Base-by-base conservation (phyloP, 2,888 invertebrate species). In the Tachystola acroxantha region DNA sequence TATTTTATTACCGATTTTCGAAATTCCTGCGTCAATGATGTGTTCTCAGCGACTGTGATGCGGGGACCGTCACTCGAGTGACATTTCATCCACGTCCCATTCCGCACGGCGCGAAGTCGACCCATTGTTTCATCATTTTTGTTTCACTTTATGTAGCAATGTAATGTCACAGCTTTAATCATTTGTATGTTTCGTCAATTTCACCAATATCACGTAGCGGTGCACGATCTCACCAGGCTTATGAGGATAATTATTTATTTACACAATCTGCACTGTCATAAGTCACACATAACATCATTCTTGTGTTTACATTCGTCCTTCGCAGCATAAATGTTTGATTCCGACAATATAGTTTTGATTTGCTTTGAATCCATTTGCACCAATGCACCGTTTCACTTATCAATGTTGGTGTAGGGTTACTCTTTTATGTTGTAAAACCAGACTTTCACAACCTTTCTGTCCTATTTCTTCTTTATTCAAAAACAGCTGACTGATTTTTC, bases 41-140 rank as follows among this genome's bases (percentile, higher is more conserved):
- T 16, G 6, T n/a, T n/a, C n/a, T n/a, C n/a, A n/a, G n/a, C n/a
- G n/a, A n/a, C n/a, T n/a, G n/a, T n/a, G n/a, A n/a, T n/a, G 35
- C 34, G 31, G 28, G 24, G 35, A 33, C 32, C 20, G 36, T 38
- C 39, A 45, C 40, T 36, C 30, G 27, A 31, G 45, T 44, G 48
- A 43, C 46, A 50, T 53, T 51, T 45, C 53, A 63, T 63, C 50
- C 53, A 49, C 37, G 45, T 60, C 75, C 74, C 63, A 47, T 50
- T 61, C 67, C 65, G 56, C 68, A 67, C 76, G 79, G 61, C 79
- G 66, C 66, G 54, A 84, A 84, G 85, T 84, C 84, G 63, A 84
- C 85, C 85, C 85, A 84, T 84, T 81, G 81, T 75, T 73, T 62
- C 45, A 56, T 70, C 22, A 61, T 54, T 54, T 52, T 53, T 45